phyloP scores from a whole-genome alignment of 2,797 vertebrate genomes.

The Bovichtus diacanthus region DNA sequence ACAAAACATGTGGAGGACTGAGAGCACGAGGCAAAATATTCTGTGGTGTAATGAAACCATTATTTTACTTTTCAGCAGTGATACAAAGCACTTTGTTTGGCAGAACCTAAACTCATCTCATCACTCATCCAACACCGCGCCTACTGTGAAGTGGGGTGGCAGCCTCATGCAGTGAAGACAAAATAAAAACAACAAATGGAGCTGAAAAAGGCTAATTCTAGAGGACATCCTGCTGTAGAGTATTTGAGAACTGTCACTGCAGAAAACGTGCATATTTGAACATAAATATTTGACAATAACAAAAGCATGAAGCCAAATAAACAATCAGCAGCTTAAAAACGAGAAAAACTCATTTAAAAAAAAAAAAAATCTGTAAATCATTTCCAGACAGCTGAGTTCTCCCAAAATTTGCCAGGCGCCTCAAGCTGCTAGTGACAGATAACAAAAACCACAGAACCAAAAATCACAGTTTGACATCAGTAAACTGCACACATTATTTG shows the following conservation, averaged over 20 bases:
- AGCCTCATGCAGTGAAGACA: conserved; percentile 36
- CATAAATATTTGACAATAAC: neutral
- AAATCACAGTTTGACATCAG: neutral
- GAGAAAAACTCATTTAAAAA: neutral
- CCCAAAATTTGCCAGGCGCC: neutral
- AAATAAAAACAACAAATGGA: conserved; percentile 32
- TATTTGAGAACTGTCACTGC: conserved; percentile 15
- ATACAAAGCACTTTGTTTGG: conserved; percentile 51
- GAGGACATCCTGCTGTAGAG: conserved; percentile 14
- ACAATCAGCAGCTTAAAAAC: conserved; percentile 22
- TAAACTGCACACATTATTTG: neutral
- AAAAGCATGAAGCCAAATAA: neutral
- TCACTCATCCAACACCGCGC: conserved; percentile 38
- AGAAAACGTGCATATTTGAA: conserved; percentile 20
- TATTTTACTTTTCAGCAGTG: conserved; percentile 45
- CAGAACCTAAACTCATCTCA: conserved; percentile 36
- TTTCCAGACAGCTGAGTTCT: conserved; percentile 3
- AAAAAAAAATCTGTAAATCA: neutral
- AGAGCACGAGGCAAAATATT: conserved; percentile 37
- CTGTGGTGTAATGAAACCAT: conserved; percentile 40
- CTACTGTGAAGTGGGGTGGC: conserved; percentile 51
- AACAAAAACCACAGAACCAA: neutral
- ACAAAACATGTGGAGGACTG: neutral
- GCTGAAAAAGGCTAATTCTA: conserved; percentile 43
- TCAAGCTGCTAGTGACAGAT: neutral